Conservation (phyloP, 2,888 invertebrate species). For the Noctuana brunneofusca region DNA sequence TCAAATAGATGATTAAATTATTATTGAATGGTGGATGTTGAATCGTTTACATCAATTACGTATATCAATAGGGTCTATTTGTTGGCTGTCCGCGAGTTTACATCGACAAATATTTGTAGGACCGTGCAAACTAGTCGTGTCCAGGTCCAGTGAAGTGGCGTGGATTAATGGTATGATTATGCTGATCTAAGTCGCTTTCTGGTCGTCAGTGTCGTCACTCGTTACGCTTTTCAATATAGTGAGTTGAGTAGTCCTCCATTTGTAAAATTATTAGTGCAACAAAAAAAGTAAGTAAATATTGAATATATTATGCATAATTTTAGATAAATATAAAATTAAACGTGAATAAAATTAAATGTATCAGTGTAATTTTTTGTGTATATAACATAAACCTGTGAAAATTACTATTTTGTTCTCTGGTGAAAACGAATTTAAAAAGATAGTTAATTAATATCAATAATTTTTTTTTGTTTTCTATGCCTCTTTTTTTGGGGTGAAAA, state of each 20-base stretch:
- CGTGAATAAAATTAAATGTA: too few relatives aligned
- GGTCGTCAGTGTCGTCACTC: conserved; percentile 20
- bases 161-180: conserved; percentile 1
- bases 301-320: too few relatives aligned
- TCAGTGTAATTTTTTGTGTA: too few relatives aligned
- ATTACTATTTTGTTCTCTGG: too few relatives aligned
- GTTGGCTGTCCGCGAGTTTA: conserved; percentile 1
- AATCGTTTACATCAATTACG: not conserved
- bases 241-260: not conserved
- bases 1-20: too few relatives aligned
- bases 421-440: too few relatives aligned
- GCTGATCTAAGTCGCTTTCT: conserved; percentile 18
- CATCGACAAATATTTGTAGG: conserved; percentile 21
- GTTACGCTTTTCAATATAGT: conserved; percentile 6
- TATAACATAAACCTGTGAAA: too few relatives aligned
- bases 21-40: too few relatives aligned
- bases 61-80: conserved; percentile 11
- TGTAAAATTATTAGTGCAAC: not conserved
- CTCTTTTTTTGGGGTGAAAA: too few relatives aligned
- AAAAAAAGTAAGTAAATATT: conserved; percentile 4
- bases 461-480: too few relatives aligned
- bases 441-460: too few relatives aligned
- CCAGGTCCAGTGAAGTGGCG: conserved; percentile 20
- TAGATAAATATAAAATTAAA: too few relatives aligned
- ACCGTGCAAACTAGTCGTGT: conserved; percentile 17